Evolutionary conservation across 2,888 invertebrate genomes (phyloP).

Genomic region (Theodoxus fluviatilis): DNA sequence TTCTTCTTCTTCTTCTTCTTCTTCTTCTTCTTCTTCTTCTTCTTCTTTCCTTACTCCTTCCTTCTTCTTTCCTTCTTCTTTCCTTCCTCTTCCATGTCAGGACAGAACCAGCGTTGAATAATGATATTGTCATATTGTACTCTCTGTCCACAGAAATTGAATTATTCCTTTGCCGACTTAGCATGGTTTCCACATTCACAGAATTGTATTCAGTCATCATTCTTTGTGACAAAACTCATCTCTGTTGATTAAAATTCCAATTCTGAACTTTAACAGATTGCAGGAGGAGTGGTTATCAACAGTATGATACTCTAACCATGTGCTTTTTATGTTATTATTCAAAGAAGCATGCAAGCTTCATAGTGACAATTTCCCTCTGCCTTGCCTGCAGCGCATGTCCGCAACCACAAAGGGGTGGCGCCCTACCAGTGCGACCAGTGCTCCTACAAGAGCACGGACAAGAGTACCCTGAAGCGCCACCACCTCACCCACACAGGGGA

Average conservation of each 20-base stretch:
- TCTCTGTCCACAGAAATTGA: not conserved
- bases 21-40: too few relatives aligned
- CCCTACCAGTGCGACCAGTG: constrained; percentile 94
- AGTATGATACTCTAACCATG: not conserved
- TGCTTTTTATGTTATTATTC: not conserved
- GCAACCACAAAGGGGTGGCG: constrained; percentile 77
- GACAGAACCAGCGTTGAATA: not conserved
- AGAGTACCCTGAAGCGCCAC: constrained; percentile 88
- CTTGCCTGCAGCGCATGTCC: constrained; percentile 44
- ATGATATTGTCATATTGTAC: not conserved
- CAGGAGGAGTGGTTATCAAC: not conserved
- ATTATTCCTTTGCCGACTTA: not conserved
- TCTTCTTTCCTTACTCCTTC: too few relatives aligned
- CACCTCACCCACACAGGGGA: constrained; percentile 95
- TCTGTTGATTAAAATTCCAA: constrained; percentile 23
- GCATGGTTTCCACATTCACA: too few relatives aligned
- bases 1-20: not conserved
- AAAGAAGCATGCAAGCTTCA: not conserved
- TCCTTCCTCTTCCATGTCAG: not conserved
- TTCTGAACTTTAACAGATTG: not conserved
- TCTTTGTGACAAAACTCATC: too few relatives aligned
- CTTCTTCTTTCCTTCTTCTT: too few relatives aligned
- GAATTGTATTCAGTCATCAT: too few relatives aligned
- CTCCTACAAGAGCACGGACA: constrained; percentile 85
- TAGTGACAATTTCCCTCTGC: not conserved